Evolutionary conservation across 1,140 invertebrate species (phyloP), one percentile per base, ranked within the genome.

Genomic region (Gonioctena quinquepunctata): DNA sequence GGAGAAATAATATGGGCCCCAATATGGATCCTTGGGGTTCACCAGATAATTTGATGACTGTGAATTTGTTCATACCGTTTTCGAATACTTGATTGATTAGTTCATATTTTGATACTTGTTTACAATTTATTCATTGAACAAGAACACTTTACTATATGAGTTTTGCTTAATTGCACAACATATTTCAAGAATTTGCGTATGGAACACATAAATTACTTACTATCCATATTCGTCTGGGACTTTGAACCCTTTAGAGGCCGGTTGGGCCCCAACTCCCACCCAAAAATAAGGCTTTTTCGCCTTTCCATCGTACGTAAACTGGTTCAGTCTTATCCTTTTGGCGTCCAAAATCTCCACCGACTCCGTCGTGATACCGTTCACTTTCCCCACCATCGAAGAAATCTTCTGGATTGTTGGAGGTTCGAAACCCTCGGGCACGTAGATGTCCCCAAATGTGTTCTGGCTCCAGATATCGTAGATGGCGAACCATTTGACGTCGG

Each of bases 221-320:
- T 96, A 96, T 89, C 95, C 95, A 74, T 91, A 89, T 85, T 97
- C 95, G 84, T 97, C 94, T 1, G 95, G 94, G 68, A 96, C 89
- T 86, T 93, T 93, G 27, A 82, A 86, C 1, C 94, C 95, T 72
- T 93, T 91, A 7, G 77, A 76, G 26, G 67, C 91, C 0, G 95
- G 94, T 80, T 94, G 91, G n/a, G 94, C 90, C 0, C 95, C 95
- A 65, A 91, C 89, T 4, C 95, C 95, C 7, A 94, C 90, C 91
- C 92, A 95, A 83, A 97, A 97, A 83, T 93, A 94, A 0, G 93
- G 91, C 62, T 93, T 89, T 80, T 87, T 86, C 54, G 92, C 91
- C 67, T 85, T 84, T 0, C 93, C 93, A 83, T 95, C 90, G 76
- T 95, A 96, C 1, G 83, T 87, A 56, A 96, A 91, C 72, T 93